Base-by-base conservation (phyloP, 2,113 vertebrate species). In the Nothocercus nigrocapillus region DNA sequence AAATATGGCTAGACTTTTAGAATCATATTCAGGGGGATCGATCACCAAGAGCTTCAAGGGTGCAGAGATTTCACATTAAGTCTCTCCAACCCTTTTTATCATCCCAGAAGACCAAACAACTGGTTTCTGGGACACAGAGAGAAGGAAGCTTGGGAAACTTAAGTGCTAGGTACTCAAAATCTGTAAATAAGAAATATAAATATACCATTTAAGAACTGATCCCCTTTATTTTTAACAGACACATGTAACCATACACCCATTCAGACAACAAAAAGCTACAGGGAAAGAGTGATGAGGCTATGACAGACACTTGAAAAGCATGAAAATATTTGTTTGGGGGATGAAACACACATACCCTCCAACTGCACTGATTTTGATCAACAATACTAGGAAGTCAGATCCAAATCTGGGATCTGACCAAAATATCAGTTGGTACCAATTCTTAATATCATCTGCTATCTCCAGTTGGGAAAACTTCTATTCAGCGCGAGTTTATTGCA, bases 191-290 rank as follows among this genome's bases (percentile, higher is more conserved):
- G 92, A 87, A 95, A 95, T 85, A 82, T 86, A 80, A 93, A 86
- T 91, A 75, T 85, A 78, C 79, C 90, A 78, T 2, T 72, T 83
- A 95, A 90, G 89, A 96, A 80, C 32, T 40, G 90, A 90, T 90
- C 63, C 89, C 89, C 85, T 96, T 95, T 61, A 85, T 81, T 94
- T 80, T 89, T 70, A 95, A 96, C 94, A 96, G 94, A 97, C 91
- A 96, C 82, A 90, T 77, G 88, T 96, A 96, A 95, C 95, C 94
- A 90, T 91, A 96, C 84, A 96, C 91, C 95, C 96, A 85, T 95
- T 94, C 91, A 97, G 96, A 97, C 96, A 97, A 97, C 95, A 95
- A 96, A 96, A 94, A 95, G 94, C 95, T 96, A 91, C 95, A 97
- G 95, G 95, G 77, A 92, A 92, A 96, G 73, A 95, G 91, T 53